Evolutionary conservation across 2,113 vertebrate species (phyloP).

Genomic region (Bufo bufo): DNA sequence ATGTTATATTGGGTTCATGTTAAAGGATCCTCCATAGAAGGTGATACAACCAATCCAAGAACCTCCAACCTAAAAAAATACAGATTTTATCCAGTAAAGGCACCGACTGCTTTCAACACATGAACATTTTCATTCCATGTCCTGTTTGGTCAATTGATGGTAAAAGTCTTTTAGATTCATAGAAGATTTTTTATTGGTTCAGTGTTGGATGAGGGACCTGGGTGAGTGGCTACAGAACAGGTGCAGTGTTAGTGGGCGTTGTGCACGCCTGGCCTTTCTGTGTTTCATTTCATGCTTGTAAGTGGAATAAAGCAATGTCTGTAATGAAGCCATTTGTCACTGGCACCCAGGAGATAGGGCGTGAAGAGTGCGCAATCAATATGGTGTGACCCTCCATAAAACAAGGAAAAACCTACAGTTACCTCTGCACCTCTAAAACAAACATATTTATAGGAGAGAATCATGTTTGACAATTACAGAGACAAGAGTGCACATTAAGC

Average conservation of each 20-base stretch:
- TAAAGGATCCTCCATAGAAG: not conserved
- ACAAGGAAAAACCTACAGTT: constrained; percentile 39
- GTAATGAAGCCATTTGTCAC: constrained; percentile 62
- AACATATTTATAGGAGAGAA: constrained; percentile 11
- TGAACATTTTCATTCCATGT: not conserved
- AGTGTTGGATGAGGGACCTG: constrained; percentile 63
- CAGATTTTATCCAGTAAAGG: not conserved
- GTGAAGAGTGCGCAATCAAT: constrained; percentile 68
- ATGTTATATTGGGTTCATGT: not conserved
- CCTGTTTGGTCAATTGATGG: not conserved
- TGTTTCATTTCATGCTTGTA: constrained; percentile 71
- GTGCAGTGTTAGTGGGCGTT: constrained; percentile 63
- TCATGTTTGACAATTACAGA: constrained; percentile 14
- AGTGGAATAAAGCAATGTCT: constrained; percentile 64
- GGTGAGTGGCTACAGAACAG: constrained; percentile 71
- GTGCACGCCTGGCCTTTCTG: constrained; percentile 66
- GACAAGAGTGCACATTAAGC: not conserved
- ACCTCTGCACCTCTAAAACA: not conserved
- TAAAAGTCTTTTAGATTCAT: not conserved
- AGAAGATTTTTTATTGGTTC: not conserved
- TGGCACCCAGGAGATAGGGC: constrained; percentile 9
- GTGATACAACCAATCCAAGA: too few species aligned
- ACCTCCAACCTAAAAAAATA: not conserved
- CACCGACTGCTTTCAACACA: not conserved
- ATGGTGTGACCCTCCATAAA: constrained; percentile 70